Evolutionary conservation across 2,113 vertebrate genomes (phyloP), one percentile per base, ranked within the genome.

Genomic region (Pao palembangensis): DNA sequence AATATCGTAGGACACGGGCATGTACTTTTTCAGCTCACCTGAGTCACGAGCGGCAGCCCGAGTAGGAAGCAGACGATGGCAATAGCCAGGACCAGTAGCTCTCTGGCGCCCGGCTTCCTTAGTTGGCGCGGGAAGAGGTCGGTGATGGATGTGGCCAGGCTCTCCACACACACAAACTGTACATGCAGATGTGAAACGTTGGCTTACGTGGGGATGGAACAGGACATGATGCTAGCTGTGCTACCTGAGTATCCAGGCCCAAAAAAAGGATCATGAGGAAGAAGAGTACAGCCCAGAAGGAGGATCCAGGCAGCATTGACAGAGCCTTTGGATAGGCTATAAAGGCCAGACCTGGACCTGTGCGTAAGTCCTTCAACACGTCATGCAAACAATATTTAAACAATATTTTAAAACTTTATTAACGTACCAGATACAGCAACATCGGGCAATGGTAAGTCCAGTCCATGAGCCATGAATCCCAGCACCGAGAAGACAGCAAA

Each of bases 241-340:
- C 2, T 80, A 89, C 96, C 93, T 98, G 96, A 66, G 88, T 93
- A 81, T 98, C 93, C 50, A 99, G 88, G 38, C 92, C 94, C 21
- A 98, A 74, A 78, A 98, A 91, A 66, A 99, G 75, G 53, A 98
- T 53, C 95, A 96, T 96, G 71, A 96, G 70, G 85, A 99, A 98
- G 90, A 99, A 98, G 15, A 98, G 89, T 58, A 95, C 91, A 15
- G 94, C 88, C 96, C 96, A 99, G 70, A 98, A 91, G 44, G 89
- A 91, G 13, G 94, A 86, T 7, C 81, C 75, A 0, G 96, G 95
- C 85, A 99, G 91, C 89, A 95, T 69, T 0, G 93, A 94, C 54
- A 99, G 81, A 6, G 92, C 96, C 51, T 80, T 92, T 7, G 95
- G 95, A 58, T 92, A 95, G 0, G 87, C 91, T 2, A 94, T 92